These are phyloP conservation scores for Drosophila macrothrix DNA, from an alignment of 2,888 invertebrate genomes.

Conservation along the genomic window DNA sequence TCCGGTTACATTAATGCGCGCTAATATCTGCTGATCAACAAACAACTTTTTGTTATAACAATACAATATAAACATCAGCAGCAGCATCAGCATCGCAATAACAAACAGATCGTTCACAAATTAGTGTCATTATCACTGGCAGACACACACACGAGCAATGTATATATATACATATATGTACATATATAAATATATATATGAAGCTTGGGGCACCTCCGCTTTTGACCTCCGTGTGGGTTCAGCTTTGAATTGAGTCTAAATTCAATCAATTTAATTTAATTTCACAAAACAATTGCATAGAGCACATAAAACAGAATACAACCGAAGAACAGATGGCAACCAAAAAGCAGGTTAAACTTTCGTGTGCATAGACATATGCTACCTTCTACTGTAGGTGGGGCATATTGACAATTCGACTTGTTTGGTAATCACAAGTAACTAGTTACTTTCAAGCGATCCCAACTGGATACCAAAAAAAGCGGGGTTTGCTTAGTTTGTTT, in stretches of 20 bases:
- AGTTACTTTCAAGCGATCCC: not conserved
- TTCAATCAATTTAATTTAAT: conserved; percentile 81
- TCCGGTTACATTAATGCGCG: conserved; percentile 64
- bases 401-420: conserved; percentile 17
- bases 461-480: not conserved
- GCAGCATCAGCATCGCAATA: conserved; percentile 17
- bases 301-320: conserved; percentile 9
- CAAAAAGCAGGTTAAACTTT: conserved; percentile 42
- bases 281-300: conserved; percentile 77
- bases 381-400: conserved; percentile 15
- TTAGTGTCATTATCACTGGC: conserved; percentile 77
- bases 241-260: conserved; percentile 70
- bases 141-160: conserved; percentile 19
- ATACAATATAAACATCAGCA: conserved; percentile 20
- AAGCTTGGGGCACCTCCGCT: conserved; percentile 51
- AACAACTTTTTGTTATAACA: conserved; percentile 19
- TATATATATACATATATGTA: not conserved
- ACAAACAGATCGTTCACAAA: conserved; percentile 54
- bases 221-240: conserved; percentile 69
- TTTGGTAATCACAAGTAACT: not conserved
- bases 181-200: not conserved
- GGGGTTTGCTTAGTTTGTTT: not conserved
- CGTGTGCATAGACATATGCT: conserved; percentile 23
- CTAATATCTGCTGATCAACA: conserved; percentile 55
- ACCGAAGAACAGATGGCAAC: conserved; percentile 21